Base-by-base conservation (phyloP, 2,113 vertebrate species). In the Phasianus colchicus region DNA sequence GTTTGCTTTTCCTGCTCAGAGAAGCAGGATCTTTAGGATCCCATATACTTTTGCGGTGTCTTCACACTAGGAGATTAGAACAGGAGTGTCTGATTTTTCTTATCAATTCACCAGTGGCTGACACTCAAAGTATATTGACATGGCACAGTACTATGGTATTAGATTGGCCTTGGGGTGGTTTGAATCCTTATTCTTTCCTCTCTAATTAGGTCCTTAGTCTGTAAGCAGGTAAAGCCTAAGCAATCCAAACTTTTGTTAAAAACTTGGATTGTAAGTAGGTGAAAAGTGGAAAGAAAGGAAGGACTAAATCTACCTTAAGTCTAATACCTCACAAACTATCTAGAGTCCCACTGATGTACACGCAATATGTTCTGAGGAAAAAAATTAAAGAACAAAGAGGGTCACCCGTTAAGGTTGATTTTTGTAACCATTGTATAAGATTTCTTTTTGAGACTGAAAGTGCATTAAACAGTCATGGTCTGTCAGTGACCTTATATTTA, bases 401-500 rank as follows among this genome's bases (percentile, higher is more conserved):
- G 69, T 95, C 69, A 93, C 70, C 60, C 13, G 2, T 47, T 57
- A 30, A 72, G 36, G 70, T 86, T 92, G 48, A 34, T 72, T 93
- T 95, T 86, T 95, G 83, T 76, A 86, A 74, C 77, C 77, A 65
- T 86, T 95, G 83, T 86, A 75, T 90, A 94, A 93, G 73, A 92
- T 95, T 95, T 94, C 90, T 93, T 6, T 61, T 86, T 88, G 90
- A 96, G 88, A 90, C 90, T 76, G 67, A 83, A 90, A 90, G 76
- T 24, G 84, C 90, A 82, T 95, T 95, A 93, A 96, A 91, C 61
- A 93, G 90, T 88, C 88, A 93, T 84, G 88, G 86, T 95, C 95
- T 96, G 96, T 95, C 95, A 94, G 83, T 95, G 92, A 92, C 83
- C 94, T 86, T 94, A 66, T 97, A 96, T 97, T 97, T 97, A 97